These are phyloP conservation scores for Benthosema pterotum DNA, from an alignment of 2,797 vertebrate species.

Conservation along the genomic window DNA sequence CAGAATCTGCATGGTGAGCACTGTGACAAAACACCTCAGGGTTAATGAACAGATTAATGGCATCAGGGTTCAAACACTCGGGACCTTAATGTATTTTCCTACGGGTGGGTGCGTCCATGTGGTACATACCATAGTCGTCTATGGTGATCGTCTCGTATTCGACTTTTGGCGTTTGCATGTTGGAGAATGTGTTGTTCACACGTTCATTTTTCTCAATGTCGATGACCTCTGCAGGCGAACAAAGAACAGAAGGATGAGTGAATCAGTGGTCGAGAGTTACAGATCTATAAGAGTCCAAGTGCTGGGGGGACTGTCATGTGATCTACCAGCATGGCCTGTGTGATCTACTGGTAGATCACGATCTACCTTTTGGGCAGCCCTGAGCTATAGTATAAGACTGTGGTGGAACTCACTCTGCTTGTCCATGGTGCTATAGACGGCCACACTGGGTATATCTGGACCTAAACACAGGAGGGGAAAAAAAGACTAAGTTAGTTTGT, in stretches of 20 bases:
- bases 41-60: not conserved
- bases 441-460: slow-evolving; percentile 75
- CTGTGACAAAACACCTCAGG: slow-evolving; percentile 62
- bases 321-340: no score
- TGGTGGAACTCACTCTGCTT: slow-evolving; percentile 77
- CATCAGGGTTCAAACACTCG: not conserved
- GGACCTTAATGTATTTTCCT: not conserved
- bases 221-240: slow-evolving; percentile 83
- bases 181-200: slow-evolving; percentile 80
- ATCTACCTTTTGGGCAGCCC: no score
- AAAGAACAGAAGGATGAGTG: not conserved
- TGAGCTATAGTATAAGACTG: no score
- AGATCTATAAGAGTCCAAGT: no score
- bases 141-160: slow-evolving; percentile 86
- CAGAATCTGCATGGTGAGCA: slow-evolving; percentile 90
- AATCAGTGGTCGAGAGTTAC: no score
- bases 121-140: slow-evolving; percentile 90
- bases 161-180: slow-evolving; percentile 91
- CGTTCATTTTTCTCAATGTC: slow-evolving; percentile 89
- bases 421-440: slow-evolving; percentile 73
- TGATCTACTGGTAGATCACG: no score
- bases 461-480: slow-evolving; percentile 51
- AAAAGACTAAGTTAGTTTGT: not conserved
- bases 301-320: no score
- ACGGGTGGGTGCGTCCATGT: not conserved